phyloP scores from a whole-genome alignment of 2,113 vertebrate genomes.

The Phrynocephalus versicolor region DNA sequence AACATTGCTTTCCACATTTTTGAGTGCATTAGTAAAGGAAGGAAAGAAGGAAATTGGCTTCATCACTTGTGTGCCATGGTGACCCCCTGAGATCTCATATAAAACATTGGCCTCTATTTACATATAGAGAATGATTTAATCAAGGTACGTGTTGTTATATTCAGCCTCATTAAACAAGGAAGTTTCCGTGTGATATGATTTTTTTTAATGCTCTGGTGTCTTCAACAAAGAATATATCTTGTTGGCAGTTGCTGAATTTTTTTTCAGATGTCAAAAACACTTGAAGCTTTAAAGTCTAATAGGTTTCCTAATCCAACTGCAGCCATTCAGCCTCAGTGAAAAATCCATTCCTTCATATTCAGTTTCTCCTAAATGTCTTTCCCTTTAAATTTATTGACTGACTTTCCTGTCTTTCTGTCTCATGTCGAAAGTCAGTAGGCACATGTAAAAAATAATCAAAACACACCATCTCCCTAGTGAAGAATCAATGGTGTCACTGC shows the following conservation, averaged over 20 bases:
- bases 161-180: slow-evolving; percentile 98
- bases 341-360: slow-evolving; percentile 89
- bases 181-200: slow-evolving; percentile 97
- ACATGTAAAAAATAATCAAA: slow-evolving; percentile 97
- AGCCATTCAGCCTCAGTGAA: slow-evolving; percentile 90
- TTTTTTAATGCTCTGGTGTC: slow-evolving; percentile 88
- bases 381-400: slow-evolving; percentile 93
- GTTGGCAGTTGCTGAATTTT: slow-evolving; percentile 86
- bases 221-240: slow-evolving; percentile 94
- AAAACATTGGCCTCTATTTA: slow-evolving; percentile 92
- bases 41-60: slow-evolving; percentile 89
- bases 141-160: slow-evolving; percentile 99
- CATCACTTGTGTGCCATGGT: slow-evolving; percentile 85
- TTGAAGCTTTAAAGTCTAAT: slow-evolving; percentile 91
- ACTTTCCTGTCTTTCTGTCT: slow-evolving; percentile 88
- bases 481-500: slow-evolving; percentile 91
- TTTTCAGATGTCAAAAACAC: slow-evolving; percentile 97
- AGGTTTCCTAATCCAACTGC: slow-evolving; percentile 94
- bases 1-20: slow-evolving; percentile 96
- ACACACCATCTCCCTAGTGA: slow-evolving; percentile 91
- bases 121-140: slow-evolving; percentile 99
- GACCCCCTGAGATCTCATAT: slow-evolving; percentile 88
- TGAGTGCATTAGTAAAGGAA: slow-evolving; percentile 92
- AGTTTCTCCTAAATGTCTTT: slow-evolving; percentile 91
- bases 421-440: slow-evolving; percentile 87